A percentile compares a stretch with the other conserved stretches of the same genome.
phyloP scores from a whole-genome alignment of 2,113 vertebrate genomes.

The Ochotona princeps region DNA sequence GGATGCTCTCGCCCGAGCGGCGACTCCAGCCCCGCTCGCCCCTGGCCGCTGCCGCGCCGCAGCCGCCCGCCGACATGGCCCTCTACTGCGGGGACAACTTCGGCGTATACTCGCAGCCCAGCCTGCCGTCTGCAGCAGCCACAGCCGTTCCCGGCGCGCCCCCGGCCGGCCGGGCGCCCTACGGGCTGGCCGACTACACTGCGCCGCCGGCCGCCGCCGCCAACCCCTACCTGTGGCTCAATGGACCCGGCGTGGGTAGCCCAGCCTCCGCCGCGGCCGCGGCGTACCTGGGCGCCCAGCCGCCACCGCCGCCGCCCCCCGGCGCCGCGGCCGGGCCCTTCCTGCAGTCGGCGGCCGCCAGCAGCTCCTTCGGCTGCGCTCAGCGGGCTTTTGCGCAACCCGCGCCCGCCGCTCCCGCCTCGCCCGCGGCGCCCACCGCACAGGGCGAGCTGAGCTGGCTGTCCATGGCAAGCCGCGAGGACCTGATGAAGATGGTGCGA shows the following conservation, averaged over 20 bases:
- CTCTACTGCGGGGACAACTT: constrained; percentile 95
- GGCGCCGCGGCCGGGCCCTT: constrained; percentile 89
- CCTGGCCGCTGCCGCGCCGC: constrained; percentile 85
- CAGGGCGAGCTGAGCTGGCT: constrained; percentile 94
- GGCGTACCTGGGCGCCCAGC: constrained; percentile 88
- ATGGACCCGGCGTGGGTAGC: constrained; percentile 84
- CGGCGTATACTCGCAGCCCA: constrained; percentile 90
- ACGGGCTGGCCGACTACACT: constrained; percentile 92
- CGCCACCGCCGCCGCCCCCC: constrained; percentile 62
- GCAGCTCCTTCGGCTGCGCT: constrained; percentile 90
- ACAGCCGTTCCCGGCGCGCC: constrained; percentile 75
- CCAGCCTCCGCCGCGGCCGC: constrained; percentile 74
- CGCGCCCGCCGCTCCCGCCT: constrained; percentile 87
- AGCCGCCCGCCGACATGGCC: constrained; percentile 91
- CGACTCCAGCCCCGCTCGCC: constrained; percentile 85
- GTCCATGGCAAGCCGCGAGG: constrained; percentile 95
- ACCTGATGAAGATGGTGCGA: constrained; percentile 95
- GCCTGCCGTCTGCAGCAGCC: constrained; percentile 73
- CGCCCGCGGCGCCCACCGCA: constrained; percentile 86
- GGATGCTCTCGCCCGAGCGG: constrained; percentile 85
- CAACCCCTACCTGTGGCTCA: constrained; percentile 94
- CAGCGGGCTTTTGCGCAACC: constrained; percentile 86
- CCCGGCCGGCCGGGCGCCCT: constrained; percentile 88
- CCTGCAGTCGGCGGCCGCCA: constrained; percentile 84
- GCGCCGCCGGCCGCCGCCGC: constrained; percentile 84